Evolutionary conservation across 2,113 vertebrate genomes (phyloP), one percentile per base, ranked within the genome.

Genomic region (Ranitomeya variabilis): DNA sequence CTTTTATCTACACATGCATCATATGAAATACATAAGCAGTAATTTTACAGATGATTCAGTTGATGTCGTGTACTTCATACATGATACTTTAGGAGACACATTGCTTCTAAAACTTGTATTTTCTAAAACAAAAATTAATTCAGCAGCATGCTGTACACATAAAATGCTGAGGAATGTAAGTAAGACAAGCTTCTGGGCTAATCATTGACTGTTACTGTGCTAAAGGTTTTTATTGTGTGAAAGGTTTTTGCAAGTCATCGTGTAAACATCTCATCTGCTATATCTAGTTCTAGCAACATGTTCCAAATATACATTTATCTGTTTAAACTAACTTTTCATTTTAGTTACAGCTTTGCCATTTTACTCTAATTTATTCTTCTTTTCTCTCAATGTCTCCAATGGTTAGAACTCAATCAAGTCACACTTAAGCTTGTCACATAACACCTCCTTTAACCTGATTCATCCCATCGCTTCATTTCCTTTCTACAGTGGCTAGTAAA

Each of bases 371-470:
- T 76, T 23, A 13, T 83, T 54, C n/a, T 15, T 80, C 73, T 5
- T 81, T 91, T 88, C 91, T 91, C 91, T 91, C 90, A 86, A 93
- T 93, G 95, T 97, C 96, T 18, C 71, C 80, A 91, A 87, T 83
- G 91, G 93, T 97, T 96, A 97, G 90, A 89, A 95, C 96, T 96
- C 83, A 11, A 88, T 95, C 92, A 93, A 90, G 90, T 95, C 93
- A 95, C 96, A 96, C 96, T 92, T 94, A 89, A 3, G 92, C 93
- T 92, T 97, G 96, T 97, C 96, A 96, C 80, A 6, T 2, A 57
- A 94, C 91, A 88, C 88, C 94, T 95, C 94, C 94, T 94, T 95
- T 94, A 94, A 94, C 94, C 95, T 89, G 89, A 90, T 87, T 92
- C 90, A 86, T 90, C 87, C 91, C 93, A 90, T 89, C 92, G 93